Conservation (phyloP, 2,888 invertebrate species). For the Euzetes globulus region DNA sequence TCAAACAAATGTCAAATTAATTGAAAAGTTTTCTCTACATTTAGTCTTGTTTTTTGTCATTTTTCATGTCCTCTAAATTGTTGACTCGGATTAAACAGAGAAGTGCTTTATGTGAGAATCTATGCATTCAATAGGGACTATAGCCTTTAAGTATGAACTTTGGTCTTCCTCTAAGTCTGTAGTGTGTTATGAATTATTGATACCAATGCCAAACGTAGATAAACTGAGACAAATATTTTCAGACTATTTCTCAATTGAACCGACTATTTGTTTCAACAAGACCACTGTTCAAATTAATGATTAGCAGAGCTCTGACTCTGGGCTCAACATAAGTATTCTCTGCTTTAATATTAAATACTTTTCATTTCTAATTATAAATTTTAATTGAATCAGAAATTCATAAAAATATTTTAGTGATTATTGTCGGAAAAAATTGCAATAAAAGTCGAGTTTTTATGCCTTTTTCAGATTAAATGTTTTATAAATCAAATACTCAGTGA, state of each 20-base stretch:
- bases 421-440: too few species aligned
- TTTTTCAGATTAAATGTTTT: too few species aligned
- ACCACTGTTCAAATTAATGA: background rate
- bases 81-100: background rate
- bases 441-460: too few species aligned
- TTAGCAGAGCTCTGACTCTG: background rate
- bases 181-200: background rate
- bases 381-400: background rate
- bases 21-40: too few species aligned
- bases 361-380: background rate
- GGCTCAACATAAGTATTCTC: too few species aligned
- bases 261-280: background rate
- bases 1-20: background rate
- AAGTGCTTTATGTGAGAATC: background rate
- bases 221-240: conserved; percentile 6
- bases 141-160: background rate
- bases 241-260: background rate
- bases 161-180: background rate
- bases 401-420: too few species aligned
- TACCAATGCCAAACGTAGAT: background rate
- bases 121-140: background rate
- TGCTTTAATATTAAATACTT: background rate
- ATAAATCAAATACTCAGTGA: background rate
- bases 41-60: background rate
- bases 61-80: background rate